A percentile compares a stretch with the other conserved stretches of the same genome.
Evolutionary conservation across 2,888 invertebrate species (phyloP).

Genomic region (Drosophila nr. perissopoda): DNA sequence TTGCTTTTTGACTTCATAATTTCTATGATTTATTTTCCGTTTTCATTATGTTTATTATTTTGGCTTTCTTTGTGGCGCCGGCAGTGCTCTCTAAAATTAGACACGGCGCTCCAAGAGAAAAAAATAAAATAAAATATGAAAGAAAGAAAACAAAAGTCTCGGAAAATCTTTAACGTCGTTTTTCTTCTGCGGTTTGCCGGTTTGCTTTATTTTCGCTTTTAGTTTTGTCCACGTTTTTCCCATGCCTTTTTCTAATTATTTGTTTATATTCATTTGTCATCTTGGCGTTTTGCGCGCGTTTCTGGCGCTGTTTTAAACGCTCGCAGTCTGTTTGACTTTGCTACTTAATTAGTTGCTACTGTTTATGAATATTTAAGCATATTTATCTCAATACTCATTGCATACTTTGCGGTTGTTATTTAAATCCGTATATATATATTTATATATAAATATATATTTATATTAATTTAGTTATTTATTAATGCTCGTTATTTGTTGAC

Average conservation of each 20-base stretch:
- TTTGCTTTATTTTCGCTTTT: conserved; percentile 44
- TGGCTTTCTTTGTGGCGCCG: conserved; percentile 61
- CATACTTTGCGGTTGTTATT: conserved; percentile 69
- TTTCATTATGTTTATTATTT: conserved; percentile 61
- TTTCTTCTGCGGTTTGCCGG: conserved; percentile 50
- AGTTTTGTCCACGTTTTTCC: conserved; percentile 39
- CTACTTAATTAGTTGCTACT: conserved; percentile 25
- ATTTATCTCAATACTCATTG: conserved; percentile 35
- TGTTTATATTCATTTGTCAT: neutral
- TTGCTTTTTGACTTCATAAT: conserved; percentile 62
- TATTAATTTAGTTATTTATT: neutral
- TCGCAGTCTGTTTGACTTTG: conserved; percentile 4
- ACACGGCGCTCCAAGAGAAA: conserved; percentile 3
- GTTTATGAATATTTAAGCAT: conserved; percentile 25
- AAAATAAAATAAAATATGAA: neutral
- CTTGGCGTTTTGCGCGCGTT: conserved; percentile 25
- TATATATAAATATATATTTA: neutral
- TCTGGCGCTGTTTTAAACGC: conserved; percentile 44
- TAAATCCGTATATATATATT: conserved; percentile 23
- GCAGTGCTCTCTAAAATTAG: conserved; percentile 39
- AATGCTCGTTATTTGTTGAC: conserved; percentile 27
- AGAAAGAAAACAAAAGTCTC: conserved; percentile 22
- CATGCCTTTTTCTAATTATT: conserved; percentile 15
- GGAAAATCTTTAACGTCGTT: conserved; percentile 45
- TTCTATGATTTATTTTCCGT: conserved; percentile 75